These are phyloP conservation scores for Macaria liturata DNA, from an alignment of 2,888 invertebrate genomes.

Conservation along the genomic window DNA sequence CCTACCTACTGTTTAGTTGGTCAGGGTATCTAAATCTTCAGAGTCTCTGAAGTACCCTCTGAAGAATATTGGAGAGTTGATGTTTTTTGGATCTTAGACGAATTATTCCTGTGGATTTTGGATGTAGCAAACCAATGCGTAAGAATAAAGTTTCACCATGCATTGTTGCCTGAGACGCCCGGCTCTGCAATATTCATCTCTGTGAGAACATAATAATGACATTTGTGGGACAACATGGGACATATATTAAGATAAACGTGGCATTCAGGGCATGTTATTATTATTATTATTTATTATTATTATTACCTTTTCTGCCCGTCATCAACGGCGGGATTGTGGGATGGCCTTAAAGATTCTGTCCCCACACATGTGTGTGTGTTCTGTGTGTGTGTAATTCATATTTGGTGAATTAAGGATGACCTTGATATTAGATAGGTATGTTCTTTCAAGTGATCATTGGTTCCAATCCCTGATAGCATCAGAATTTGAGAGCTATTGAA, in stretches of 20 bases:
- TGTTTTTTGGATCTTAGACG: slow-evolving; percentile 41
- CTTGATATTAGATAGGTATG: not conserved
- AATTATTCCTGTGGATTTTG: slow-evolving; percentile 50
- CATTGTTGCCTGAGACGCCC: not conserved
- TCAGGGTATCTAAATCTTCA: slow-evolving; percentile 42
- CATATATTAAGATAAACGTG: slow-evolving; percentile 42
- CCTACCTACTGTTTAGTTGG: slow-evolving; percentile 24
- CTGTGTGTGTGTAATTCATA: no score
- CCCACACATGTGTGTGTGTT: no score
- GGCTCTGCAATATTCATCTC: slow-evolving; percentile 6
- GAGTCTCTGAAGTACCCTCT: slow-evolving; percentile 38
- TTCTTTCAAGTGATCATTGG: slow-evolving; percentile 27
- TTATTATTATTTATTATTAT: no score
- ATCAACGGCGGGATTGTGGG: slow-evolving; percentile 37
- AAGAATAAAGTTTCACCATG: slow-evolving; percentile 33
- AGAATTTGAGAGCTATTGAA: slow-evolving; percentile 52
- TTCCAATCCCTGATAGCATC: slow-evolving; percentile 59
- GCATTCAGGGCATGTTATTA: slow-evolving; percentile 52
- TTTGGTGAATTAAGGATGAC: not conserved
- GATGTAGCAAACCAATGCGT: slow-evolving; percentile 41
- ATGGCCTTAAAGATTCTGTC: slow-evolving; percentile 47
- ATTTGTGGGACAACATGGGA: slow-evolving; percentile 38
- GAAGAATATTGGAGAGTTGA: slow-evolving; percentile 39
- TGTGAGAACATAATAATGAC: slow-evolving; percentile 36
- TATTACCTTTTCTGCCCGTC: slow-evolving; percentile 32